These are phyloP conservation scores for Bombus huntii DNA, from an alignment of 1,140 invertebrate species.

Conservation along the genomic window DNA sequence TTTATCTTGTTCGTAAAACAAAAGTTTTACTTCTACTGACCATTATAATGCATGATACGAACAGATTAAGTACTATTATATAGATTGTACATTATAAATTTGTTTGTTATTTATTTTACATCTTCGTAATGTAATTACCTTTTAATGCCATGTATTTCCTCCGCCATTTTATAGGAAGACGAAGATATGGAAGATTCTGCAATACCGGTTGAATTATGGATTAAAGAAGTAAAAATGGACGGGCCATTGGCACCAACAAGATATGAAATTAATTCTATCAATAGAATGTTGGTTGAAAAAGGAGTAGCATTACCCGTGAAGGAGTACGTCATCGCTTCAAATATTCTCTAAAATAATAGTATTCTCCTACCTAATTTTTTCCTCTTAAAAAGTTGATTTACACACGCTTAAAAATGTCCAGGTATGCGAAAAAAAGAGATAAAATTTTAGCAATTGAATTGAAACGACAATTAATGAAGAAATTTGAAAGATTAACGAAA, in stretches of 20 bases:
- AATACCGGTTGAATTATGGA: slow-evolving; percentile 84
- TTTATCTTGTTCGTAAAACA: background rate
- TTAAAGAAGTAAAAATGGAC: slow-evolving; percentile 77
- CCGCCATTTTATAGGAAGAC: background rate
- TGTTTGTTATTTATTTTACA: background rate
- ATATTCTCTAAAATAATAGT: background rate
- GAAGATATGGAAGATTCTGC: slow-evolving; percentile 65
- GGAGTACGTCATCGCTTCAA: slow-evolving; percentile 61
- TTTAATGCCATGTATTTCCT: background rate
- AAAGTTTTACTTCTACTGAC: background rate
- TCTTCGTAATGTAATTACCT: background rate
- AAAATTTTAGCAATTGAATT: slow-evolving; percentile 72
- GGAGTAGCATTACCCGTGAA: slow-evolving; percentile 84
- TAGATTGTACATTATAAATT: slow-evolving; percentile 31
- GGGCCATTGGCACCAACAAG: slow-evolving; percentile 82
- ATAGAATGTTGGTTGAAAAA: slow-evolving; percentile 82
- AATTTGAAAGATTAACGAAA: background rate
- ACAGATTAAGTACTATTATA: background rate
- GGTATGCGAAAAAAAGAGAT: slow-evolving; percentile 42
- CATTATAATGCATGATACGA: background rate
- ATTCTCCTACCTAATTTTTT: background rate
- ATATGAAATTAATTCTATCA: slow-evolving; percentile 83
- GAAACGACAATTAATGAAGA: slow-evolving; percentile 61
- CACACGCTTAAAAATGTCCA: background rate
- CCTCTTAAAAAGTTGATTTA: background rate